Percentiles rank a stretch among this genome's conserved stretches.
phyloP scores from a whole-genome alignment of 1,140 invertebrate species.

The Bombus terrestris region DNA sequence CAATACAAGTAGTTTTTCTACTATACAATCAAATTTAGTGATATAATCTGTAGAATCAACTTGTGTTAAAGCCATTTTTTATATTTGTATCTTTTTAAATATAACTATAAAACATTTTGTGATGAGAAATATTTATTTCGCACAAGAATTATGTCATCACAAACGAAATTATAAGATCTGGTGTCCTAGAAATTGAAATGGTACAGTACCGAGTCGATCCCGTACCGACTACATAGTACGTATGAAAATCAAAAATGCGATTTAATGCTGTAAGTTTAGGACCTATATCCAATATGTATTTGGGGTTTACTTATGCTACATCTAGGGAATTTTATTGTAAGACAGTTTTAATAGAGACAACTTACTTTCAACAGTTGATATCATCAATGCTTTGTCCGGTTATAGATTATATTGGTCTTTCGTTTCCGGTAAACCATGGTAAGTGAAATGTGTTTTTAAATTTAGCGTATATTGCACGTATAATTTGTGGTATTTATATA shows the following conservation, averaged over 20 bases:
- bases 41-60: conserved; percentile 17
- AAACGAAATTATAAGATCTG: neutral
- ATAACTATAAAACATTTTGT: neutral
- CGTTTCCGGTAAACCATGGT: conserved; percentile 73
- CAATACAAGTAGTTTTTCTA: conserved; percentile 75
- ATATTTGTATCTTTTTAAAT: neutral
- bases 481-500: neutral
- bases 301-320: neutral
- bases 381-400: neutral
- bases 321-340: conserved; percentile 2
- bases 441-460: conserved; percentile 47
- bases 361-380: conserved; percentile 12
- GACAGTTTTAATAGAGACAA: neutral
- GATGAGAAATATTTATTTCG: neutral
- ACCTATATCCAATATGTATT: neutral
- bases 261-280: neutral
- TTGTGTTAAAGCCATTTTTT: conserved; percentile 49
- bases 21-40: conserved; percentile 70
- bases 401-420: conserved; percentile 57
- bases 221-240: neutral
- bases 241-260: neutral
- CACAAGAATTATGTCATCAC: neutral
- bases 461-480: neutral
- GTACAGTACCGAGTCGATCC: neutral
- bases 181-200: neutral